Percentiles rank a stretch among this genome's conserved stretches.
These are phyloP conservation scores for Ophioderma brevispina DNA, from an alignment of 35 echinoderm and acorn worm genomes.

Conservation along the genomic window DNA sequence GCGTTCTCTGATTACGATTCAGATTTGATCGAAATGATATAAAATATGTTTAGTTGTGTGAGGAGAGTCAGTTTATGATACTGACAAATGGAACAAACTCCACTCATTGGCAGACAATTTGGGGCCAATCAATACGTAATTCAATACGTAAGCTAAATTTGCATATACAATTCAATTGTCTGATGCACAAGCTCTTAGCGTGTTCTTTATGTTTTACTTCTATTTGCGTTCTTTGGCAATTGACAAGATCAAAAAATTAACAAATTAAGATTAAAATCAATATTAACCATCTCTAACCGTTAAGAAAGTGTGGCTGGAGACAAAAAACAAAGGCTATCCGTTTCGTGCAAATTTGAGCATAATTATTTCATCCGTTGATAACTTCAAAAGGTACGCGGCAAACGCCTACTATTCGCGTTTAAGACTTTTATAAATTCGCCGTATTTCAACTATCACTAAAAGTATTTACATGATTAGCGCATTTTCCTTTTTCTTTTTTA, in stretches of 20 bases:
- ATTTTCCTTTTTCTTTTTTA: background rate
- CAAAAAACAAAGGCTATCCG: too few relatives aligned
- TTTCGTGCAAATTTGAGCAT: too few relatives aligned
- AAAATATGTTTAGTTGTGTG: slow-evolving; percentile 3
- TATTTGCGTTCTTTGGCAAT: background rate
- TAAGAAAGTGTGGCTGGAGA: background rate
- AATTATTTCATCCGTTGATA: too few relatives aligned
- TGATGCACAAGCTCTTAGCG: background rate
- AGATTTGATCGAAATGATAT: background rate
- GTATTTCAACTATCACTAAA: too few relatives aligned
- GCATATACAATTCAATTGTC: background rate
- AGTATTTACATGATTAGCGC: too few relatives aligned
- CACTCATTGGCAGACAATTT: background rate
- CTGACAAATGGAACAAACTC: background rate
- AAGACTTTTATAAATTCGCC: too few relatives aligned
- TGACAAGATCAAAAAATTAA: background rate
- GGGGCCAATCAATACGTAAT: slow-evolving; percentile 6
- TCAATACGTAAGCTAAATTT: background rate
- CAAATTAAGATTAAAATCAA: background rate
- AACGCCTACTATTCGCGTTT: too few relatives aligned
- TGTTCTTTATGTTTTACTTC: background rate
- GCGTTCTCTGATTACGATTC: background rate
- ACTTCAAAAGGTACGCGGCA: too few relatives aligned
- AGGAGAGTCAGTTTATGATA: background rate
- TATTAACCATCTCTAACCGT: background rate